Percentiles rank a stretch among this genome's conserved stretches.
Conservation (phyloP, 2,113 vertebrate genomes). For the Rhipidura dahli region DNA sequence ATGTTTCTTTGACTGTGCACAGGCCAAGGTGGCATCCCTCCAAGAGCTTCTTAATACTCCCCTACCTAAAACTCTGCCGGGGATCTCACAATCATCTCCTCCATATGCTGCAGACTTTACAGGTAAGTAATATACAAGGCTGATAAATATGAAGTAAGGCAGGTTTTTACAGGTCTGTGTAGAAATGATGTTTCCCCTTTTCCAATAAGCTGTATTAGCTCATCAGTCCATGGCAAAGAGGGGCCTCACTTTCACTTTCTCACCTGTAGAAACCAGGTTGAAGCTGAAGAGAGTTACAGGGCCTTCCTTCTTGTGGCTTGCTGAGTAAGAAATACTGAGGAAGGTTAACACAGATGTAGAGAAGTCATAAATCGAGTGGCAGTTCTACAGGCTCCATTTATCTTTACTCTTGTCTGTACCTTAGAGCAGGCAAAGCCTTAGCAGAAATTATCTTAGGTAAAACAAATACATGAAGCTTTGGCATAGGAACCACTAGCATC, state of each 20-base stretch:
- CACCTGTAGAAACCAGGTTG: not conserved
- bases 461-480: not conserved
- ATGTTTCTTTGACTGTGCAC: not conserved
- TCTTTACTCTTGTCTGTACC: not conserved
- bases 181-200: not conserved
- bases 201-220: not conserved
- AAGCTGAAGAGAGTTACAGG: not conserved
- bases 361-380: not conserved
- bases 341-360: not conserved
- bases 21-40: slow-evolving; percentile 67
- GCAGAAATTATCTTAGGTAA: not conserved
- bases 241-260: not conserved
- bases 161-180: not conserved
- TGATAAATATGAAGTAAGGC: not conserved
- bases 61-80: slow-evolving; percentile 74
- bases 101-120: slow-evolving; percentile 69
- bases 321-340: not conserved
- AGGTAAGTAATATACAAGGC: slow-evolving; percentile 58
- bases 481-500: not conserved
- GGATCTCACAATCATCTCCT: slow-evolving; percentile 61
- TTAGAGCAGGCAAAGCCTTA: not conserved
- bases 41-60: slow-evolving; percentile 79
- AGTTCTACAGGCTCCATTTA: not conserved
- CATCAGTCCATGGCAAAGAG: not conserved
- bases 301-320: not conserved